Evolutionary conservation across 23 tunicate species (phyloP).

Genomic region (Phallusia fumigata): DNA sequence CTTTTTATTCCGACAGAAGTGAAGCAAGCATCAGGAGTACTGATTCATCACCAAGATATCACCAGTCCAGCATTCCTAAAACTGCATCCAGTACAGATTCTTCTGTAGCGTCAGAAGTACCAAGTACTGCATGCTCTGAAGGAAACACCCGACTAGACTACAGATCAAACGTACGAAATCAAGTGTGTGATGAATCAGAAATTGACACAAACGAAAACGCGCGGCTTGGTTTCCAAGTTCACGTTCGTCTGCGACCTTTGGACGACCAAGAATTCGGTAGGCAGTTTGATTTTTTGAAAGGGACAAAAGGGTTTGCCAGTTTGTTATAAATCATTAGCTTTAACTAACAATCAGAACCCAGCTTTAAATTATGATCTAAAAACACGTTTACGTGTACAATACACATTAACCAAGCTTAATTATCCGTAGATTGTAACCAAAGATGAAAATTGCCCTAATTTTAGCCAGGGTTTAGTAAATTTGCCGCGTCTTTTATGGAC

Average conservation of each 20-base stretch:
- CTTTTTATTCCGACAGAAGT: constrained; percentile 16
- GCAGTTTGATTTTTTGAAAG: not conserved
- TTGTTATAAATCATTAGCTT: too few relatives aligned
- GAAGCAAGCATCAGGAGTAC: not conserved
- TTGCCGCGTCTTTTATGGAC: too few relatives aligned
- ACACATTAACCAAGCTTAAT: too few relatives aligned
- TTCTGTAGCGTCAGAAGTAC: not conserved
- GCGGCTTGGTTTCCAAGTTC: constrained; percentile 49
- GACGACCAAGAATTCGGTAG: constrained; percentile 80
- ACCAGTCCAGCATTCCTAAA: not conserved
- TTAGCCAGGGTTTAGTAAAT: too few relatives aligned
- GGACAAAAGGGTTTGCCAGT: too few relatives aligned
- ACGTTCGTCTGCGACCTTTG: constrained; percentile 71
- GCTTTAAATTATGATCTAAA: too few relatives aligned
- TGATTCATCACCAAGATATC: not conserved
- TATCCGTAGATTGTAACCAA: too few relatives aligned
- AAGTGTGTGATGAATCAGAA: not conserved
- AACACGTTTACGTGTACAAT: too few relatives aligned
- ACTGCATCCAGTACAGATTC: not conserved
- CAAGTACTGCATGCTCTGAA: not conserved
- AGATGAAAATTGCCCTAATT: too few relatives aligned
- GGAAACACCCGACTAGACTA: not conserved
- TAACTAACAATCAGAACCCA: too few relatives aligned
- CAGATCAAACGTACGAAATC: not conserved
- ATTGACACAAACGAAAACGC: not conserved